Base-by-base conservation (phyloP, 2,797 vertebrate species). In the Labroides dimidiatus region DNA sequence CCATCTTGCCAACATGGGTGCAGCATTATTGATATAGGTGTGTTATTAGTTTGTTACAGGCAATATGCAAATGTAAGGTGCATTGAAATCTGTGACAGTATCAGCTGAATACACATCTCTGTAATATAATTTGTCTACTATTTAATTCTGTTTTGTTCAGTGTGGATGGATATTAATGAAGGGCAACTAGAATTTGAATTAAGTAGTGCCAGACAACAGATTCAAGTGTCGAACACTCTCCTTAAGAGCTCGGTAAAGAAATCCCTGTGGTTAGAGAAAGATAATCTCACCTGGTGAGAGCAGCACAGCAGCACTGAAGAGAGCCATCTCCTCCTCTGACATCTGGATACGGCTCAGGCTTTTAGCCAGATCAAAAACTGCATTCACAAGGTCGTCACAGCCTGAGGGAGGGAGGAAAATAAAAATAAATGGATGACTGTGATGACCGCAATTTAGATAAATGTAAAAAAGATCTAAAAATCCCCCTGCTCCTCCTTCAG, bases 281-380 rank as follows among this genome's bases (percentile, higher is more conserved):
- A 14, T 33, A 0, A 61, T 78, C 76, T 76, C 23, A 97, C 96
- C 96, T 51, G 96, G 96, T 12, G 96, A 96, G 69, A 98, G 93
- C 58, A 98, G 91, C 59, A 97, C 94, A 0, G 95, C 93, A 0
- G 96, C 95, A 0, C 95, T 95, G 91, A 97, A 97, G 12, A 98
- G 92, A 16, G 96, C 96, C 62, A 96, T 94, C 82, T 97, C 96
- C 53, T 97, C 96, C 0, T 97, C 96, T 0, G 94, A 94, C 65
- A 98, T 94, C 86, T 97, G 95, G 27, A 96, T 83, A 44, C 94
- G 94, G 66, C 94, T 96, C 76, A 97, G 83, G 73, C 91, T 93
- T 89, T 94, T 95, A 17, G 95, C 96, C 37, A 98, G 88, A 84
- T 97, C 96, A 16, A 95, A 97, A 57, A 97, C 72, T 0, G 95